phyloP scores from a whole-genome alignment of 2,888 invertebrate species.

The Apamea crenata region DNA sequence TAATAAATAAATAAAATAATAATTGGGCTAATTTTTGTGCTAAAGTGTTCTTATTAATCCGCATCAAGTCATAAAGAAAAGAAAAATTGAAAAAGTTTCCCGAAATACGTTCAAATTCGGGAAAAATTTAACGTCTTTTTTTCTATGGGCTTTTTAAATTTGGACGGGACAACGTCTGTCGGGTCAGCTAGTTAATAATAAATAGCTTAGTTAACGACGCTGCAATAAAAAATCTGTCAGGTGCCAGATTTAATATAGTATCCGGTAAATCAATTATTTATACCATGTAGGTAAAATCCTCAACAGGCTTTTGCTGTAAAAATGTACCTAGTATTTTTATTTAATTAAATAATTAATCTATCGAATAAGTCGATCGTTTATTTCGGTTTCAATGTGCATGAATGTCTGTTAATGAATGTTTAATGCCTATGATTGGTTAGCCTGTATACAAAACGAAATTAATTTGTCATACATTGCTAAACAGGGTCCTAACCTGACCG shows the following conservation, averaged over 20 bases:
- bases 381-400: constrained; percentile 8
- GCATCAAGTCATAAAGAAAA: not conserved
- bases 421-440: not conserved
- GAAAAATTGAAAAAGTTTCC: fast-evolving
- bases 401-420: constrained; percentile 4
- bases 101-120: not conserved
- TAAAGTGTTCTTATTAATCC: not conserved
- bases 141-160: not conserved
- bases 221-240: constrained; percentile 6
- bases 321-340: constrained; percentile 24
- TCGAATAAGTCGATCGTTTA: constrained; percentile 3
- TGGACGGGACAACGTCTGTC: not conserved
- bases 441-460: not conserved
- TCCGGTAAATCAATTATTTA: constrained; percentile 36
- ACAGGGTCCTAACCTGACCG: not conserved
- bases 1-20: too few relatives aligned
- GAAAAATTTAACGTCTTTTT: not conserved
- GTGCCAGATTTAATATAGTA: constrained; percentile 4
- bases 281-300: not conserved
- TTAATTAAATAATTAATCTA: constrained; percentile 12
- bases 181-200: not conserved
- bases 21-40: not conserved
- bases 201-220: not conserved
- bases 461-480: constrained; percentile 3
- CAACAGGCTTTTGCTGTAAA: not conserved